A percentile compares a stretch with the other conserved stretches of the same genome.
Evolutionary conservation across 2,797 vertebrate genomes (phyloP).

Genomic region (Argyrosomus regius): DNA sequence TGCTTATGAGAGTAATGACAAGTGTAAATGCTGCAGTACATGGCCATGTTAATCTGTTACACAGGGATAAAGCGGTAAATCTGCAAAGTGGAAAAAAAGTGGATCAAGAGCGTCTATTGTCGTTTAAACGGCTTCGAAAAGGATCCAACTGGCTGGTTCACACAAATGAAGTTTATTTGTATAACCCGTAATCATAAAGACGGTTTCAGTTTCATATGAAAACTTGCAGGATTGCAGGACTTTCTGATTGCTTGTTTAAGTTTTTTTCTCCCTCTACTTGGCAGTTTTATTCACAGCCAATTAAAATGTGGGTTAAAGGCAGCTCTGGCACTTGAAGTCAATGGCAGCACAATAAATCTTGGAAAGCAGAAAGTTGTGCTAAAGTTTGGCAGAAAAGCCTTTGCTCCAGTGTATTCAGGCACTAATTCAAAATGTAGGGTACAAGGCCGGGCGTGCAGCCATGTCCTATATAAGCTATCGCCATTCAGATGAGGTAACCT

Average conservation of each 20-base stretch:
- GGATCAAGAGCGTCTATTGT: not conserved
- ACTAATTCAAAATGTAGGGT: slow-evolving; percentile 37
- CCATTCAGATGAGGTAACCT: slow-evolving; percentile 9
- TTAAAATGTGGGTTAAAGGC: slow-evolving; percentile 24
- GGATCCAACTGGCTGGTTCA: not conserved
- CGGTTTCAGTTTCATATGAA: not conserved
- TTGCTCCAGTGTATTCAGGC: slow-evolving; percentile 7
- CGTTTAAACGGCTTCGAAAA: not conserved
- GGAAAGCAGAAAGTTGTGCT: not conserved
- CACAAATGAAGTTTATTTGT: not conserved
- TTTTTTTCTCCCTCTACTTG: not conserved
- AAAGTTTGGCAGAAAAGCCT: slow-evolving; percentile 9
- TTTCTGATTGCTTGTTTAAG: slow-evolving; percentile 4
- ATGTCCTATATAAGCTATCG: not conserved
- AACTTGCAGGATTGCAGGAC: not conserved
- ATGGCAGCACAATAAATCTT: slow-evolving; percentile 20
- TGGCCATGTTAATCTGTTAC: not conserved
- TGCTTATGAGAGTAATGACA: not conserved
- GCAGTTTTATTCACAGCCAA: slow-evolving; percentile 12
- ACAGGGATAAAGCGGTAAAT: not conserved
- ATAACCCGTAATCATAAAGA: not conserved
- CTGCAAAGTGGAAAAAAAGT: not conserved
- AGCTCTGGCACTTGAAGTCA: not conserved
- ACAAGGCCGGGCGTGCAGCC: slow-evolving; percentile 32
- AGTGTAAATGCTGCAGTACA: not conserved